These are phyloP conservation scores for Eulemur albifrons DNA, from an alignment of 2,797 vertebrate genomes.

Conservation along the genomic window DNA sequence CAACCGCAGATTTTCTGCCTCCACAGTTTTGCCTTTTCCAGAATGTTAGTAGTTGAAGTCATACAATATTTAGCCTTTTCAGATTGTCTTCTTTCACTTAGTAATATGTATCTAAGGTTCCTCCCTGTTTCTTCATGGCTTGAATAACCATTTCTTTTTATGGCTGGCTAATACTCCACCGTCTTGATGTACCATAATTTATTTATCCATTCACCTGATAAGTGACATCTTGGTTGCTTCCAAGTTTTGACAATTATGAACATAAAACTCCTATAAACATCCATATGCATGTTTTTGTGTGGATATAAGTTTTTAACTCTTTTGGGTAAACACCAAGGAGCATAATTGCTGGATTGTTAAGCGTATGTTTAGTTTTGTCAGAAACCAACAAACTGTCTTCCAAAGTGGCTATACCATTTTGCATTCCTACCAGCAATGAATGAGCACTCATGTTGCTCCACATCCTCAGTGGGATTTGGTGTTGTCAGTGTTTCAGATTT, in stretches of 20 bases:
- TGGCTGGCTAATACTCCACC: not conserved
- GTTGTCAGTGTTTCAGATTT: not conserved
- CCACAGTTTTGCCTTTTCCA: not conserved
- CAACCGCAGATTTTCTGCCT: not conserved
- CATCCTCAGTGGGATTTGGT: not conserved
- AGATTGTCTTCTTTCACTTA: not conserved
- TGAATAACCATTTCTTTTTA: not conserved
- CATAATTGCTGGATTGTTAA: not conserved
- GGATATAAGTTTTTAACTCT: not conserved
- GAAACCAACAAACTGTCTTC: not conserved
- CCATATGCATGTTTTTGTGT: not conserved
- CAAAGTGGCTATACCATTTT: not conserved
- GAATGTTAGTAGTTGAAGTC: not conserved
- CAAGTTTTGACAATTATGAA: not conserved
- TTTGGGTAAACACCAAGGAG: not conserved
- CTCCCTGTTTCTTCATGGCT: not conserved
- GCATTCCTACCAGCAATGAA: not conserved
- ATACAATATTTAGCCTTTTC: not conserved
- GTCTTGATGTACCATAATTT: not conserved
- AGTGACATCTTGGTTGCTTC: not conserved
- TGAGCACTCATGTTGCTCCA: not conserved
- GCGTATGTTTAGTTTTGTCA: not conserved
- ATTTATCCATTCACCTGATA: not conserved
- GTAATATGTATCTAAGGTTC: not conserved
- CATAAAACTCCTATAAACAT: not conserved